Evolutionary conservation across 2,888 invertebrate genomes (phyloP), one percentile per base, ranked within the genome.

Genomic region (Prenolepis imparis): DNA sequence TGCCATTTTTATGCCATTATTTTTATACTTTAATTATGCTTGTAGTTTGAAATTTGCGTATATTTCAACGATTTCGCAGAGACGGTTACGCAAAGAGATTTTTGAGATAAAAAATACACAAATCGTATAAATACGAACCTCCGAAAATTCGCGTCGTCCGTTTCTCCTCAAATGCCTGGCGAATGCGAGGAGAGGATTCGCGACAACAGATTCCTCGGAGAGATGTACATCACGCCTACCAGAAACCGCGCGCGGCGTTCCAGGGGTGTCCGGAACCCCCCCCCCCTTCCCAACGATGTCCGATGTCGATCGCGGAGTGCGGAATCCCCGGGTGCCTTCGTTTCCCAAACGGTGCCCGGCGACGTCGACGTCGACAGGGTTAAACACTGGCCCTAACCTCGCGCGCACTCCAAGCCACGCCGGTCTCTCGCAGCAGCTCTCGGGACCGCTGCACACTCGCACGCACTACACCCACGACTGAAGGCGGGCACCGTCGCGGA

Each of bases 401-500:
- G 92, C 92, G 92, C 93, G 92, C 93, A 92, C 93, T 91, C 86
- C 88, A 88, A 89, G 86, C 84, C 85, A 87, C 88, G 88, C 86
- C 89, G 88, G 85, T 88, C 77, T 80, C 44, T 87, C 84, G 82
- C 86, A 91, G 90, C 91, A 91, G 91, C 91, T 91, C 89, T 89
- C 91, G 91, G 83, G 89, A 90, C 91, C 91, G 91, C 92, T 93
- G 93, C 92, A 92, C 92, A 91, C 93, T 93, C 92, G 92, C 93
- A 93, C 94, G 93, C 94, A 94, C 94, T 94, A 93, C 93, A 90
- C 90, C 90, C 88, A 90, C 90, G 90, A 90, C 90, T 90, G 88
- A 90, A 90, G 86, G 87, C 85, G 84, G 77, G 64, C 68, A 44
- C 70, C 75, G 70, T 70, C 70, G 78, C 44, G 59, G 59, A 11